Base-by-base conservation (phyloP, 2,888 invertebrate genomes). In the Diarsia brunnea region DNA sequence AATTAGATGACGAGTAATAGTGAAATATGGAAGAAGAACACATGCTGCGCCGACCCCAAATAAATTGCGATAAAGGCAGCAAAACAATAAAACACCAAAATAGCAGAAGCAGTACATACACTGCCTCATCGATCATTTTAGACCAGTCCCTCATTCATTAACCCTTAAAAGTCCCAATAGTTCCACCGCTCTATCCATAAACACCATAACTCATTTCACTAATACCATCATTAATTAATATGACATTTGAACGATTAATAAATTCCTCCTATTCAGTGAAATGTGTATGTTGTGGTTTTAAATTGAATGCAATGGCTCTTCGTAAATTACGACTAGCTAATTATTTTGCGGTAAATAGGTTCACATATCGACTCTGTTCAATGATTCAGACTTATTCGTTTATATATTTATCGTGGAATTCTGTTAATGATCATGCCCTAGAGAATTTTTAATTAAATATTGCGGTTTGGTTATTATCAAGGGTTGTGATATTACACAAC, bases 341-440 rank as follows among this genome's bases (percentile, higher is more conserved):
- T 82, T 85, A 84, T 85, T 84, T 82, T 70, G 84, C 55, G 84
- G 82, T 82, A 73, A 70, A 78, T 84, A 73, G 70, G 27, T 61
- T 63, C 72, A 58, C 61, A 77, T 81, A 71, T 81, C 55, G 82
- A 84, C 71, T 82, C 84, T 77, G 70, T 84, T 77, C 61, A 82
- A 77, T 71, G 67, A 65, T 76, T 73, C 53, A 24, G 73, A 68
- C 24, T 60, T 49, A 61, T 69, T 69, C 24, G 55, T 38, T 49
- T 53, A 55, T 60, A n/a, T 67, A 61, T 69, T 45, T 67, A 49
- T 63, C 3, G 43, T 53, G 27, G 24, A 0, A 3, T 67, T 60
- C n/a, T 45, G 45, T 74, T 53, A 69, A 21, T 53, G n/a, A 83
- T 65, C 11, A 19, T 38, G 12, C 63, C 24, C 49, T 10, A 60